A percentile compares a stretch with the other conserved stretches of the same genome.
Conservation (phyloP, 2,113 vertebrate species). For the Oreotrochilus melanogaster region DNA sequence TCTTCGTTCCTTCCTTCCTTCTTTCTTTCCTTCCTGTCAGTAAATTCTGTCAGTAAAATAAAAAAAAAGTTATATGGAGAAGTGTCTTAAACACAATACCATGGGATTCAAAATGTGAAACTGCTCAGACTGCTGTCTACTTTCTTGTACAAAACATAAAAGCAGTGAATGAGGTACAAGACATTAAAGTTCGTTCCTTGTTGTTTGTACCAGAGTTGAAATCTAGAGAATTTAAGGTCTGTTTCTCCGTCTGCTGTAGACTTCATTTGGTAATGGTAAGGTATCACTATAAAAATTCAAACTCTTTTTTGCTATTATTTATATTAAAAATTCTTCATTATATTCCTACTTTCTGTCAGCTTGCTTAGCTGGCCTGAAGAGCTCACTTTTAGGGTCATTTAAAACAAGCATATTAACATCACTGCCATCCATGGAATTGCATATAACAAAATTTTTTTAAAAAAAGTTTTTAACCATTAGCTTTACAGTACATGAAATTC, state of each 20-base stretch:
- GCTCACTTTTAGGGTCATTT: not conserved
- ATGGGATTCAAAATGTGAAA: not conserved
- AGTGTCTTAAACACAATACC: not conserved
- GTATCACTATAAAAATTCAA: not conserved
- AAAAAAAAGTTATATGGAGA: not conserved
- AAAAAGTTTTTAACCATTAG: not conserved
- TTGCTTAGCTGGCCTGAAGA: not conserved
- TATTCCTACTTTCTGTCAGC: not conserved
- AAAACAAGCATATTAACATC: not conserved
- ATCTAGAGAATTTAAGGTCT: not conserved
- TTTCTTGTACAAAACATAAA: not conserved
- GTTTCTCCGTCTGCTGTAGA: not conserved
- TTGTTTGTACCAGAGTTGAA: not conserved
- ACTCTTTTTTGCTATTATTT: not conserved
- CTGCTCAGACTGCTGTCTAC: not conserved
- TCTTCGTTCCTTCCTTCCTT: too few relatives aligned
- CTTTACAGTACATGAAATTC: not conserved
- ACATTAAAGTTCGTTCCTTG: not conserved
- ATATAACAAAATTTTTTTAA: not conserved
- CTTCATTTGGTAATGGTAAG: not conserved
- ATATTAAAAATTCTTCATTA: not conserved
- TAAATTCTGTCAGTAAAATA: not conserved
- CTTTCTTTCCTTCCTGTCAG: not conserved
- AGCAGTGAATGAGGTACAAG: not conserved
- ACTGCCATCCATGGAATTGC: not conserved